Conservation (phyloP, 1,140 invertebrate genomes). For the Scaptodrosophila lebanonensis region DNA sequence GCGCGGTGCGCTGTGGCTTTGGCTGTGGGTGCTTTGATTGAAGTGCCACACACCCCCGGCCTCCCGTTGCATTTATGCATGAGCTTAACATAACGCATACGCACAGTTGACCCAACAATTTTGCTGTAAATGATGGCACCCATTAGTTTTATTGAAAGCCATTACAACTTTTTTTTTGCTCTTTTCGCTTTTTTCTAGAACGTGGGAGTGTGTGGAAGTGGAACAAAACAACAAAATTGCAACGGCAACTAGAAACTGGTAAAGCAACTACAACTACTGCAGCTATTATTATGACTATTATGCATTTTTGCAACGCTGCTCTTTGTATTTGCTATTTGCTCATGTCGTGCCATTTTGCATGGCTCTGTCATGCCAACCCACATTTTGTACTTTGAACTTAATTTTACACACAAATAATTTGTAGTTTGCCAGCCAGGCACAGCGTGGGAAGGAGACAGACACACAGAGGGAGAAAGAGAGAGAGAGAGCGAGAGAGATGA, state of each 20-base stretch:
- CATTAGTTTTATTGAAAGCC: conserved; percentile 50
- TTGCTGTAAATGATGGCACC: conserved; percentile 5
- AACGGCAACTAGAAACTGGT: too few species aligned
- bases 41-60: too few species aligned
- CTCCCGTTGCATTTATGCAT: conserved; percentile 44
- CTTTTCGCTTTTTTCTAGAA: background rate
- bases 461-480: background rate
- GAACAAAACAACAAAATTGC: too few species aligned
- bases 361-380: conserved; percentile 44
- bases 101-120: conserved; percentile 43
- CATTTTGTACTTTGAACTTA: conserved; percentile 70
- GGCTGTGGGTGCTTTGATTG: too few species aligned
- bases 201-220: too few species aligned
- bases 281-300: conserved; percentile 26
- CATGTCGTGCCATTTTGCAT: too few species aligned
- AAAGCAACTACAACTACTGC: conserved; percentile 29
- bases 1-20: conserved; percentile 10
- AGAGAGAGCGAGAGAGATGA: background rate
- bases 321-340: too few species aligned
- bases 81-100: conserved; percentile 53
- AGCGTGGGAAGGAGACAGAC: background rate
- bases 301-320: too few species aligned
- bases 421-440: conserved; percentile 8
- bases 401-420: conserved; percentile 56
- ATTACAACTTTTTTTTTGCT: background rate